A percentile compares a stretch with the other conserved stretches of the same genome.
Conservation (phyloP, 2,797 vertebrate species). For the Ataeniobius toweri region DNA sequence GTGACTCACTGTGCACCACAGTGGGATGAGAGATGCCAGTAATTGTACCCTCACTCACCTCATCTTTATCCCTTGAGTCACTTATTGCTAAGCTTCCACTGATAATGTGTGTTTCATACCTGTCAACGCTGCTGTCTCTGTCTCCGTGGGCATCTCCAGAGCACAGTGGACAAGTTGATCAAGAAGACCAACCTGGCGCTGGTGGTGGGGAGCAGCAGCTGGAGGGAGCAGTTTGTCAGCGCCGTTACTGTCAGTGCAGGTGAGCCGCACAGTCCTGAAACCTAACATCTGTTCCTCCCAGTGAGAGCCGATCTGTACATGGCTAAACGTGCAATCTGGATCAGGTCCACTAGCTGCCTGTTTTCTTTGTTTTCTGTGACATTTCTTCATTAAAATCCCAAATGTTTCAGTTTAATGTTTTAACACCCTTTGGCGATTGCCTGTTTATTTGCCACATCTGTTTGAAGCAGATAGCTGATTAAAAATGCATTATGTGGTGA, state of each 20-base stretch:
- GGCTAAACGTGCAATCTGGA: slow-evolving; percentile 28
- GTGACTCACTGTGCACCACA: slow-evolving; percentile 40
- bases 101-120: background rate
- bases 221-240: slow-evolving; percentile 90
- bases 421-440: slow-evolving; percentile 21
- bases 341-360: slow-evolving; percentile 34
- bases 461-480: slow-evolving; percentile 38
- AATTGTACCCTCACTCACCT: slow-evolving; percentile 30
- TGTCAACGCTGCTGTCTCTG: slow-evolving; percentile 23
- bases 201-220: slow-evolving; percentile 90
- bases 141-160: slow-evolving; percentile 68
- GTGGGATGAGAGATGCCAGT: slow-evolving; percentile 23
- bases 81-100: slow-evolving; percentile 5
- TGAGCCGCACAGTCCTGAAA: slow-evolving; percentile 60
- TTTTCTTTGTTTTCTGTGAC: slow-evolving; percentile 3
- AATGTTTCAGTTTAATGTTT: slow-evolving; percentile 17
- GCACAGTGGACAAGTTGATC: slow-evolving; percentile 89
- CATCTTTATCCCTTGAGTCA: slow-evolving; percentile 5
- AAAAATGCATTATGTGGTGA: slow-evolving; percentile 55
- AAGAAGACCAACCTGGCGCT: slow-evolving; percentile 90
- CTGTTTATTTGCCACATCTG: slow-evolving; percentile 30
- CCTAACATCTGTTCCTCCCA: slow-evolving; percentile 43
- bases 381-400: slow-evolving; percentile 20
- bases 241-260: slow-evolving; percentile 90
- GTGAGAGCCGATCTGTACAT: slow-evolving; percentile 31